Evolutionary conservation across 1,140 invertebrate genomes (phyloP), one percentile per base, ranked within the genome.

Genomic region (Drosophila biarmipes): DNA sequence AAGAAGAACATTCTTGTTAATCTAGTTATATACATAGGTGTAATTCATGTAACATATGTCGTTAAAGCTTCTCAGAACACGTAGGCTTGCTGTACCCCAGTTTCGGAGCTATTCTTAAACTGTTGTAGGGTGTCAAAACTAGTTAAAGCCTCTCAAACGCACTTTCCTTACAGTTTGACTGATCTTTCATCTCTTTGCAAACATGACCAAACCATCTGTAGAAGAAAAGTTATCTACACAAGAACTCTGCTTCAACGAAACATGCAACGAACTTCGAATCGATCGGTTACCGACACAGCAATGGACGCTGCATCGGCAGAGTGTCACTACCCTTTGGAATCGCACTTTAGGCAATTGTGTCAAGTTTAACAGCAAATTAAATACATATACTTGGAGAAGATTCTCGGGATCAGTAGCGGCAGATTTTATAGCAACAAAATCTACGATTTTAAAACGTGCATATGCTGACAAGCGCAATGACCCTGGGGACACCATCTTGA

Each of bases 351-450:
- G 37, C 37, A 38, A 38, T 15, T 38, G 37, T 38, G 37, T 8
- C 37, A 17, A 7, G 17, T 42, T 42, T 17, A 42, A 42, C 40
- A 42, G 40, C 40, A 42, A 19, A 42, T 48, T 21, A 14, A 48
- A 14, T 21, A 48, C n/a, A 6, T 48, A 48, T 6, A 27, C 10
- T 48, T 10, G 14, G 4, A 24, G 12, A 46, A 24, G 21, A 46
- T 46, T 46, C 45, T 48, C 45, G 45, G 14, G 45, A 27, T 46
- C 45, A 46, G 12, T 35, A 5, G 31, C 4, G 31, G 31, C 31
- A 34, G 31, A 34, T 5, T 34, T 34, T 34, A 34, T 34, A 34
- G 31, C 31, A 5, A n/a, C n/a, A n/a, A n/a, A n/a, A n/a, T n/a
- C n/a, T n/a, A n/a, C n/a, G n/a, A n/a, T n/a, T n/a, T n/a, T n/a